Conservation (phyloP, 2,797 vertebrate species). For the Tragopan temminckii region DNA sequence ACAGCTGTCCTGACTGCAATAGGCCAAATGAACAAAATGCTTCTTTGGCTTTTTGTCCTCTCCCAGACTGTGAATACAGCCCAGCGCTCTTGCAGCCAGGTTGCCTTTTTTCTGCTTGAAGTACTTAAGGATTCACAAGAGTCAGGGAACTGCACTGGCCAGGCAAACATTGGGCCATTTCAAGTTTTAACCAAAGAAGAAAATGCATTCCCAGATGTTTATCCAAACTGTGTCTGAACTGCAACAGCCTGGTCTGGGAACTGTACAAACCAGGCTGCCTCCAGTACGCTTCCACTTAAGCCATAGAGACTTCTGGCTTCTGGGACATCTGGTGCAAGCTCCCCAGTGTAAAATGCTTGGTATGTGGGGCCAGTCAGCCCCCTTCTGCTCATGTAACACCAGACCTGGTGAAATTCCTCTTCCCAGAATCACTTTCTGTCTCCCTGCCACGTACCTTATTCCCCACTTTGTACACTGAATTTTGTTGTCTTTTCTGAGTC, state of each 20-base stretch:
- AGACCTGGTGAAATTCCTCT: background rate
- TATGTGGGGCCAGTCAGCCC: background rate
- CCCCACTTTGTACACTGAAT: background rate
- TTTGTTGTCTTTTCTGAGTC: background rate
- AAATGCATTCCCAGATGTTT: background rate
- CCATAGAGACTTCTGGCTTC: background rate
- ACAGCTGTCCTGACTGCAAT: background rate
- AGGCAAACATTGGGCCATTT: background rate
- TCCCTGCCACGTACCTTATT: background rate
- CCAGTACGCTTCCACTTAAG: background rate
- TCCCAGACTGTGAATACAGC: background rate
- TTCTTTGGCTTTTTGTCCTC: conserved; percentile 35
- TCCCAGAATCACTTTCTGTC: background rate
- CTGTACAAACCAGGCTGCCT: background rate
- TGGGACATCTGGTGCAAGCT: background rate
- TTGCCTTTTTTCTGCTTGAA: background rate
- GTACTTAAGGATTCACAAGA: background rate
- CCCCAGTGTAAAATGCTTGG: background rate
- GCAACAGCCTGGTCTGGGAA: background rate
- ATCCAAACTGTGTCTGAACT: background rate
- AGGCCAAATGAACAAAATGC: conserved; percentile 55
- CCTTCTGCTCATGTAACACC: background rate
- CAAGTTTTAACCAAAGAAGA: conserved; percentile 27
- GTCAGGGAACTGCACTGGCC: background rate
- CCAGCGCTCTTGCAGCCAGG: background rate